phyloP scores from a whole-genome alignment of 2,113 vertebrate species.

The Trematomus loennbergii region DNA sequence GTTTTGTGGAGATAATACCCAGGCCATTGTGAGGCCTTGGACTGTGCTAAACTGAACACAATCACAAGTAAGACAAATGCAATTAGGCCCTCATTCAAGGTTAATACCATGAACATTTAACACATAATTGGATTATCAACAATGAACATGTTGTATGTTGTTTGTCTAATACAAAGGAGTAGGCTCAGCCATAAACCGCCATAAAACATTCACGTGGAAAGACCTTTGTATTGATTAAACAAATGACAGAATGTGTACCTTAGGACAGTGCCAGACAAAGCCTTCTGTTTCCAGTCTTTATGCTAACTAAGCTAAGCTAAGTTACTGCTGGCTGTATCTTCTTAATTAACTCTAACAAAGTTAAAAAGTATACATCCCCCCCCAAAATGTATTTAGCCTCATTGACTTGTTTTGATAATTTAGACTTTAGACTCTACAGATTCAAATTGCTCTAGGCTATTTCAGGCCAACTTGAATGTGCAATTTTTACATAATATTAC shows the following conservation, averaged over 20 bases:
- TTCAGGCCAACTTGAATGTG: slow-evolving; percentile 5
- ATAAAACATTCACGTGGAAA: not conserved
- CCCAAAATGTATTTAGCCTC: not conserved
- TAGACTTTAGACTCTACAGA: not conserved
- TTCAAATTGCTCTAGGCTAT: not conserved
- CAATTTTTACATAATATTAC: slow-evolving; percentile 8
- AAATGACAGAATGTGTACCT: not conserved
- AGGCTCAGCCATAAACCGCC: not conserved
- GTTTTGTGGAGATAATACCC: slow-evolving; percentile 24
- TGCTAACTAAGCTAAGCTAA: not conserved
- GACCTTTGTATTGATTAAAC: not conserved
- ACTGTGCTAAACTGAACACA: slow-evolving; percentile 58
- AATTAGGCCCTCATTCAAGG: not conserved
- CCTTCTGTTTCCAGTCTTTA: not conserved
- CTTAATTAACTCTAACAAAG: not conserved
- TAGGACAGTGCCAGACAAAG: not conserved
- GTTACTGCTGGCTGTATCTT: not conserved
- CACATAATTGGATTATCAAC: not conserved
- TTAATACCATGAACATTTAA: not conserved
- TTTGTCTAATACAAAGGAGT: not conserved
- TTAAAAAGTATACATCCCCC: not conserved
- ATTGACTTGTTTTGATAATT: not conserved
- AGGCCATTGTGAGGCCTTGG: not conserved
- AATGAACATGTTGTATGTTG: not conserved
- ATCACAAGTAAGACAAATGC: slow-evolving; percentile 13